These are phyloP conservation scores for Smithornis capensis DNA, from an alignment of 2,113 vertebrate genomes.

Conservation along the genomic window DNA sequence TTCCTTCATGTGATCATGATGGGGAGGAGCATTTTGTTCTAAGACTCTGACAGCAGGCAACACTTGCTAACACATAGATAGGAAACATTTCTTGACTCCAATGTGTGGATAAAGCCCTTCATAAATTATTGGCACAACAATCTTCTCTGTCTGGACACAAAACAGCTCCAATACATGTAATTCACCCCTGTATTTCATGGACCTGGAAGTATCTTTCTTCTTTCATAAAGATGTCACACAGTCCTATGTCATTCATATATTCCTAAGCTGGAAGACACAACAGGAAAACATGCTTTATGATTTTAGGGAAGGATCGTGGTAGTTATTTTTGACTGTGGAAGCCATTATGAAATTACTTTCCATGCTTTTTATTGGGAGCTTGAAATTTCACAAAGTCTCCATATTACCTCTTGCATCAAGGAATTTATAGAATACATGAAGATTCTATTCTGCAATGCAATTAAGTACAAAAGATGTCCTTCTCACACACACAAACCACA, in stretches of 20 bases:
- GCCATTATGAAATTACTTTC: neutral
- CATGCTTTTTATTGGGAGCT: neutral
- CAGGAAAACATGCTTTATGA: neutral
- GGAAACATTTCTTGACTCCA: constrained; percentile 13
- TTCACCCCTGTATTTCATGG: neutral
- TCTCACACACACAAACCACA: neutral
- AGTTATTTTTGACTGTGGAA: neutral
- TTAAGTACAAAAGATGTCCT: neutral
- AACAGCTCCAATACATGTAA: neutral
- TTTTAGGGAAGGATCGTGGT: neutral
- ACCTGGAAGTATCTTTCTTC: neutral
- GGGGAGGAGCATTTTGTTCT: neutral
- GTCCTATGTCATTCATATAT: neutral
- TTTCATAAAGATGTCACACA: neutral
- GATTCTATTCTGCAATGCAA: neutral
- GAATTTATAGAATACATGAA: neutral
- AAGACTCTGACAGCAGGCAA: neutral
- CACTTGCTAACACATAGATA: neutral
- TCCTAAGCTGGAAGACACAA: neutral
- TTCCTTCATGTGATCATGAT: neutral
- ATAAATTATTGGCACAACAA: neutral
- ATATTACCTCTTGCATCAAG: neutral
- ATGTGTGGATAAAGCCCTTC: neutral
- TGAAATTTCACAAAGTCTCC: neutral
- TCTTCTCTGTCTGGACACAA: neutral